Evolutionary conservation across 2,797 vertebrate species (phyloP), one percentile per base, ranked within the genome.

Genomic region (Vireo griseus): DNA sequence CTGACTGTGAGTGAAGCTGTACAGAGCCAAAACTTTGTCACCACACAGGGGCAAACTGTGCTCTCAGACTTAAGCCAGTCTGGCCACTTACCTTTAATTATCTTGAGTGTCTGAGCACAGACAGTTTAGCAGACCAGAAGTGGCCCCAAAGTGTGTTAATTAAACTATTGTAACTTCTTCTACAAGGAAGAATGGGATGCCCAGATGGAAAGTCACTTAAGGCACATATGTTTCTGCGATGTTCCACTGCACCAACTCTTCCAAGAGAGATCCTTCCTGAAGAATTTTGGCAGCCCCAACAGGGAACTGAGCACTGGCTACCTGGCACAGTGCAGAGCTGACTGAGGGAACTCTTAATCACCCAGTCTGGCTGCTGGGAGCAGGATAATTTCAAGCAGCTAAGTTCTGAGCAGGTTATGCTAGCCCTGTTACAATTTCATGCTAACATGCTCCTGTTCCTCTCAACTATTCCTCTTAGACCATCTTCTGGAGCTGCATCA

Each of bases 121-220:
- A 73, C 26, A 86, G 21, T 45, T 83, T 0, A 86, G 29, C 65
- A 87, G 78, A 55, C 40, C 20, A 52, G 14, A 84, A 78, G 44
- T 31, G 16, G 16, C 59, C 90, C 63, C 85, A 59, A 68, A 75
- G 25, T 13, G 37, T 77, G 24, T 37, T 94, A 89, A 85, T 92
- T 79, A 92, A 93, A 88, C 37, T 28, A 13, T 5, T 47, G 57
- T 37, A 67, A 52, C 63, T 85, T 54, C 67, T 81, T 5, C 16
- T 26, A 17, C 12, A 37, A 79, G 52, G 29, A 76, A 66, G 67
- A 87, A 73, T 4, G 73, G 69, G 66, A 68, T 45, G 39, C n/a
- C 65, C 94, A 91, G 89, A 62, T 83, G 94, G 92, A 88, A 95
- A 90, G 72, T 47, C 68, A 76, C 48, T 92, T 85, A 87, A 94